These are phyloP conservation scores for Abrostola tripartita DNA, from an alignment of 2,888 invertebrate genomes.

Conservation along the genomic window DNA sequence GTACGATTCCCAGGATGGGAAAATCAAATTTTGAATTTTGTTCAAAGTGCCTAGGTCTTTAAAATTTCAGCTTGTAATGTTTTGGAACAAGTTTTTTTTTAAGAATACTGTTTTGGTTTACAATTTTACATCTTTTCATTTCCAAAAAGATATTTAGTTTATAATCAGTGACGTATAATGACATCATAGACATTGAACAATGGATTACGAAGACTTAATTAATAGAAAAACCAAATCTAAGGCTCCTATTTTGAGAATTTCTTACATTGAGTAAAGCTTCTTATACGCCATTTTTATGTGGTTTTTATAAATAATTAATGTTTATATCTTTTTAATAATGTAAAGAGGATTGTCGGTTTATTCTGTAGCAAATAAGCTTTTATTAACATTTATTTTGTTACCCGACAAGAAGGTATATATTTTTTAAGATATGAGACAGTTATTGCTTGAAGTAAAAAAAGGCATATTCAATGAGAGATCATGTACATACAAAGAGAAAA, in stretches of 20 bases:
- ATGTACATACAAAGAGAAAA: too few relatives aligned
- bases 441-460: background rate
- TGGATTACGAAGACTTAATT: too few relatives aligned
- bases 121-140: too few relatives aligned
- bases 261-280: background rate
- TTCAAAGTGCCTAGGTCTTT: background rate
- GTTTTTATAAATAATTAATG: slow-evolving; percentile 32
- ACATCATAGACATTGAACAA: too few relatives aligned
- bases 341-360: slow-evolving; percentile 40
- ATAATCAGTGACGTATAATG: too few relatives aligned
- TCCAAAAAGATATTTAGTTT: too few relatives aligned
- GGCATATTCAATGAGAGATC: too few relatives aligned
- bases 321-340: slow-evolving; percentile 35
- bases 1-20: background rate
- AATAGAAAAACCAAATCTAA: too few relatives aligned
- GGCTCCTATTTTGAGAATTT: too few relatives aligned
- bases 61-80: too few relatives aligned
- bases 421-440: slow-evolving; percentile 6
- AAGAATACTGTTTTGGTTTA: too few relatives aligned
- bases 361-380: slow-evolving; percentile 32
- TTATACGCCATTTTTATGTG: slow-evolving; percentile 4
- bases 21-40: background rate
- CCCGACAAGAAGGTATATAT: too few relatives aligned
- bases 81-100: background rate
- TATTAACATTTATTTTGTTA: slow-evolving; percentile 7